These are phyloP conservation scores for Salarias fasciatus DNA, from an alignment of 2,797 vertebrate genomes.

Conservation along the genomic window DNA sequence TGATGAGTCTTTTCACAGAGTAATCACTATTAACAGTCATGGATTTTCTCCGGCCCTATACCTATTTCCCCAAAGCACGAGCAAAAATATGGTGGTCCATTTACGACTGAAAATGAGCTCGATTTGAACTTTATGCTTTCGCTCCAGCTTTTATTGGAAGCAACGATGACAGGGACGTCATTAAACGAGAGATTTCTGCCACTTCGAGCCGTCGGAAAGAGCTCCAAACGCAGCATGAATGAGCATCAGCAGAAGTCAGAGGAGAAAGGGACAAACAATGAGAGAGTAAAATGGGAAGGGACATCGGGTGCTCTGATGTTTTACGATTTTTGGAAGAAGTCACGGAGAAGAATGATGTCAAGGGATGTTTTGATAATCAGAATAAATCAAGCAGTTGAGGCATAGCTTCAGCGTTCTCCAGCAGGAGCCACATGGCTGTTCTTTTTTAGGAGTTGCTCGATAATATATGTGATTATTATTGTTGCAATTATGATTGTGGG, in stretches of 20 bases:
- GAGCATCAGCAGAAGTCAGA: background rate
- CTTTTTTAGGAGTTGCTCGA: conserved; percentile 8
- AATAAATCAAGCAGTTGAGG: conserved; percentile 49
- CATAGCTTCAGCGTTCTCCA: conserved; percentile 15
- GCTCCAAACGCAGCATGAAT: conserved; percentile 23
- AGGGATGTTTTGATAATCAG: conserved; percentile 60
- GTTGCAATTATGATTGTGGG: conserved; percentile 1
- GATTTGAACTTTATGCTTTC: conserved; percentile 3
- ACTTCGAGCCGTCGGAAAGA: conserved; percentile 43
- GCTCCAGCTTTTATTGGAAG: conserved; percentile 34
- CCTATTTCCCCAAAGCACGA: no score
- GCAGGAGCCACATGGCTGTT: conserved; percentile 23
- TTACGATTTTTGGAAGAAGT: conserved; percentile 54
- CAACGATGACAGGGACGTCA: conserved; percentile 50
- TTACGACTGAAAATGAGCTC: conserved; percentile 37
- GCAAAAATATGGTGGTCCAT: background rate
- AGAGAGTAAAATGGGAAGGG: conserved; percentile 12
- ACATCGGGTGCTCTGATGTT: conserved; percentile 29
- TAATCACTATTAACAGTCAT: no score
- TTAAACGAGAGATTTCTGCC: conserved; percentile 39
- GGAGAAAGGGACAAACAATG: conserved; percentile 8
- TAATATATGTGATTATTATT: conserved; percentile 26
- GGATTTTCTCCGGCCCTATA: no score
- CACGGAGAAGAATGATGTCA: conserved; percentile 46
- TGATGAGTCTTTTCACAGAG: no score